These are phyloP conservation scores for Miichthys miiuy DNA, from an alignment of 2,797 vertebrate genomes.

Conservation along the genomic window DNA sequence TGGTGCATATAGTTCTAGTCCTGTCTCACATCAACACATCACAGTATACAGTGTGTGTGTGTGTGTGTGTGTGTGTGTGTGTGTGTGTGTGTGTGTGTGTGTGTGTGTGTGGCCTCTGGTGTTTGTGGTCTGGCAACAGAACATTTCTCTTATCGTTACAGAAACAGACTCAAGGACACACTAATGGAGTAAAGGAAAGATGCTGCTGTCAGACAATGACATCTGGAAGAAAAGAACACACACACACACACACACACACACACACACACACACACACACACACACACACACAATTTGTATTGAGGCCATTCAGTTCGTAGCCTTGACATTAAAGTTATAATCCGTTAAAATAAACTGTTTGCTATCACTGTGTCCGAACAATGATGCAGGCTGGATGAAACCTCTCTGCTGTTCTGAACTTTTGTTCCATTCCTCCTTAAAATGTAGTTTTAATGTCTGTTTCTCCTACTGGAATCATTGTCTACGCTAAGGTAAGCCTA, in stretches of 20 bases:
- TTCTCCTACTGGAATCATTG: background rate
- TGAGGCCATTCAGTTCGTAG: background rate
- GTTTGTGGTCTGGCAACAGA: slow-evolving; percentile 41
- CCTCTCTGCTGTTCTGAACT: background rate
- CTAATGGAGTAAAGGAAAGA: slow-evolving; percentile 63
- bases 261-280: background rate
- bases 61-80: slow-evolving; percentile 26
- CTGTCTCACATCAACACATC: background rate
- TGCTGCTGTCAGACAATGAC: slow-evolving; percentile 43
- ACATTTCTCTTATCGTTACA: slow-evolving; percentile 57
- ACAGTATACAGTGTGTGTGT: background rate
- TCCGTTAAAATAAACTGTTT: background rate
- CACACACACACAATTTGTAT: background rate
- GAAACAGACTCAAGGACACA: slow-evolving; percentile 64
- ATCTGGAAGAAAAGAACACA: slow-evolving; percentile 32
- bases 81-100: slow-evolving; percentile 33
- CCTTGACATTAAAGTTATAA: slow-evolving; percentile 26
- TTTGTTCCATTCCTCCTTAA: background rate
- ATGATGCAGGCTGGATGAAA: background rate
- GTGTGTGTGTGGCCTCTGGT: slow-evolving; percentile 16
- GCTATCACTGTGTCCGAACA: background rate
- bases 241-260: slow-evolving; percentile 10
- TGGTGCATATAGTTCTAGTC: too few species aligned
- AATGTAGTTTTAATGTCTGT: background rate
- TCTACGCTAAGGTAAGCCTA: background rate